Percentiles rank a stretch among this genome's conserved stretches.
Evolutionary conservation across 2,888 invertebrate genomes (phyloP).

Genomic region (Tetrapedia diversipes): DNA sequence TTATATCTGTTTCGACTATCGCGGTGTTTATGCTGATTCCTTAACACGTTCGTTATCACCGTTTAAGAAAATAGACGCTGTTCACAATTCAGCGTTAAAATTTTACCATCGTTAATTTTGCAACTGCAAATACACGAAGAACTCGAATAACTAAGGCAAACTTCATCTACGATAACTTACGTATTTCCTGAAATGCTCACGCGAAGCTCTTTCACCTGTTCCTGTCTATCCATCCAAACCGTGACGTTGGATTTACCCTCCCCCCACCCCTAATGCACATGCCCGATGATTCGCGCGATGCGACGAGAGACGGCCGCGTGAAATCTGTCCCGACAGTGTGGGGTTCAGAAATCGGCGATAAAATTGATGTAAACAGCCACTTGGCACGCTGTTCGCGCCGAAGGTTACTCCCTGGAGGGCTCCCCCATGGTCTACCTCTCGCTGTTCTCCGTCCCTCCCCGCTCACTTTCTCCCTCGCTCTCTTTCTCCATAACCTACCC

Average conservation of each 20-base stretch:
- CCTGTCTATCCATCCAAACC: not conserved
- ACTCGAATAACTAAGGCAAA: no score
- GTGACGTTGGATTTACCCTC: not conserved
- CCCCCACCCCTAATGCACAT: not conserved
- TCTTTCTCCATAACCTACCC: constrained; percentile 69
- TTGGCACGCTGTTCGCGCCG: constrained; percentile 76
- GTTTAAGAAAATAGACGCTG: no score
- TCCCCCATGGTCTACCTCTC: constrained; percentile 39
- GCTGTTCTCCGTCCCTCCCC: constrained; percentile 10
- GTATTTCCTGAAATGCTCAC: not conserved
- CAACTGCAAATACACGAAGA: no score
- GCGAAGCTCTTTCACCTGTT: not conserved
- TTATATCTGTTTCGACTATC: not conserved
- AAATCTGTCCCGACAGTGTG: constrained; percentile 68
- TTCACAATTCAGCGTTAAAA: no score
- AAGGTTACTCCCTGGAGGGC: constrained; percentile 73
- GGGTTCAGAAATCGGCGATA: constrained; percentile 80
- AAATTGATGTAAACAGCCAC: constrained; percentile 81
- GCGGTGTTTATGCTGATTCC: not conserved
- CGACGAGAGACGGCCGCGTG: constrained; percentile 50
- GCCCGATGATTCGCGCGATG: constrained; percentile 13
- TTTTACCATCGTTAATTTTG: no score
- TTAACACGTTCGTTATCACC: no score
- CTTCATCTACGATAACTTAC: no score
- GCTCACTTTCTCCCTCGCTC: constrained; percentile 37